These are phyloP conservation scores for Julus scandinavius DNA, from an alignment of 2,888 invertebrate genomes.

Conservation along the genomic window DNA sequence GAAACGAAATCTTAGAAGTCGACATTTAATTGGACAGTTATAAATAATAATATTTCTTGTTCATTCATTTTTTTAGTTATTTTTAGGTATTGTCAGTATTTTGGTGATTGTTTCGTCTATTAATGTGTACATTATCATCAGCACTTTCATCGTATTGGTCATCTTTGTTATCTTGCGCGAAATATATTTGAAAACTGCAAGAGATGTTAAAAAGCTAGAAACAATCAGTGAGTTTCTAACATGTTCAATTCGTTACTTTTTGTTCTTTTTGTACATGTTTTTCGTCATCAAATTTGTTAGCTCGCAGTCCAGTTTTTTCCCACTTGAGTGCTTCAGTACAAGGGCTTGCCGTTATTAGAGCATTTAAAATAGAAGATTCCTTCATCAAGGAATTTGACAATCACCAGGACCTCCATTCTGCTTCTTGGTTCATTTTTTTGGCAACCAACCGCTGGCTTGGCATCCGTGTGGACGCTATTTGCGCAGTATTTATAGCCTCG, in stretches of 20 bases:
- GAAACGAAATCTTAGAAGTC: too few relatives aligned
- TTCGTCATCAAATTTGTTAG: conserved; percentile 67
- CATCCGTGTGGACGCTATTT: conserved; percentile 89
- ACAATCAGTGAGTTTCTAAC: conserved; percentile 68
- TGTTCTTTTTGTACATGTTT: conserved; percentile 46
- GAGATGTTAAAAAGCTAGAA: conserved; percentile 76
- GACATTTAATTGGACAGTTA: too few relatives aligned
- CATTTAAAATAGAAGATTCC: conserved; percentile 83
- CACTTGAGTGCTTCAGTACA: conserved; percentile 89
- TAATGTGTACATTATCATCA: conserved; percentile 79
- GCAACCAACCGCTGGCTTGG: conserved; percentile 92
- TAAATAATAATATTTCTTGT: too few relatives aligned
- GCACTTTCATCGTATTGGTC: conserved; percentile 76
- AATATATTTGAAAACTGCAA: conserved; percentile 81
- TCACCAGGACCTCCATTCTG: conserved; percentile 78
- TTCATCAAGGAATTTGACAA: conserved; percentile 71
- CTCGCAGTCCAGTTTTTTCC: conserved; percentile 94
- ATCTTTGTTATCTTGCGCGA: conserved; percentile 80
- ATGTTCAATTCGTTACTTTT: background rate
- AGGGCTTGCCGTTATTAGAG: conserved; percentile 90
- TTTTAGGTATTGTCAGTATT: conserved; percentile 68
- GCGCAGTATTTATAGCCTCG: conserved; percentile 83
- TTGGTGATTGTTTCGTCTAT: conserved; percentile 76
- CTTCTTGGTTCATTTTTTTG: conserved; percentile 91
- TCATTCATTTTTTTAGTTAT: too few relatives aligned